Conservation (phyloP, 2,797 vertebrate genomes). For the Catamblyrhynchus diadema region DNA sequence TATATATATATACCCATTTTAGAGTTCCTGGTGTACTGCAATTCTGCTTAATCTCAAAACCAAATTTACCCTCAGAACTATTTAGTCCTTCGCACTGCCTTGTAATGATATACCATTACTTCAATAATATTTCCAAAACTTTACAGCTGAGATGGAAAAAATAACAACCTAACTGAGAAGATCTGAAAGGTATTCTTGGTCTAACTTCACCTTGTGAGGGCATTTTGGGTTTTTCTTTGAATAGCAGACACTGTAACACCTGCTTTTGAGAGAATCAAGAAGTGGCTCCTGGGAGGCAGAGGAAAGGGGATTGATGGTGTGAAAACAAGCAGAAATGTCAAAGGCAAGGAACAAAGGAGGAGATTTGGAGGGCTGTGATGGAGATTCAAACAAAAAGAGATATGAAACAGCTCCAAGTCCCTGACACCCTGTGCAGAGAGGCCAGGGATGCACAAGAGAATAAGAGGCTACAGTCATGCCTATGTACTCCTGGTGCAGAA, state of each 20-base stretch:
- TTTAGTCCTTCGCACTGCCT: neutral
- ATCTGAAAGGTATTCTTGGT: neutral
- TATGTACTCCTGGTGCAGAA: neutral
- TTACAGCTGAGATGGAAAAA: neutral
- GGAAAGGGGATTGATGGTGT: neutral
- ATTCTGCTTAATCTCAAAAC: neutral
- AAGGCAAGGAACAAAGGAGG: neutral
- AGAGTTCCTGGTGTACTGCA: neutral
- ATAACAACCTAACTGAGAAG: neutral
- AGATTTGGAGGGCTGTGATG: neutral
- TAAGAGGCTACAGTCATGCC: rapidly evolving
- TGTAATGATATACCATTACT: neutral
- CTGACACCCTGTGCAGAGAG: neutral
- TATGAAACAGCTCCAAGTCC: neutral
- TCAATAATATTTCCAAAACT: neutral
- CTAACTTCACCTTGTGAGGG: neutral
- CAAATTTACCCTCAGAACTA: neutral
- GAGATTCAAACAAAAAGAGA: neutral
- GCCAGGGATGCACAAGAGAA: neutral
- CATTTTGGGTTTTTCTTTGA: neutral
- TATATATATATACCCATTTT: neutral
- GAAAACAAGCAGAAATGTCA: neutral
- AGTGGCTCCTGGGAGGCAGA: neutral
- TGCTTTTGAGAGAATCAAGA: neutral
- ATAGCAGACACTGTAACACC: neutral